Evolutionary conservation across 2,797 vertebrate genomes (phyloP).

Genomic region (Falco columbarius): DNA sequence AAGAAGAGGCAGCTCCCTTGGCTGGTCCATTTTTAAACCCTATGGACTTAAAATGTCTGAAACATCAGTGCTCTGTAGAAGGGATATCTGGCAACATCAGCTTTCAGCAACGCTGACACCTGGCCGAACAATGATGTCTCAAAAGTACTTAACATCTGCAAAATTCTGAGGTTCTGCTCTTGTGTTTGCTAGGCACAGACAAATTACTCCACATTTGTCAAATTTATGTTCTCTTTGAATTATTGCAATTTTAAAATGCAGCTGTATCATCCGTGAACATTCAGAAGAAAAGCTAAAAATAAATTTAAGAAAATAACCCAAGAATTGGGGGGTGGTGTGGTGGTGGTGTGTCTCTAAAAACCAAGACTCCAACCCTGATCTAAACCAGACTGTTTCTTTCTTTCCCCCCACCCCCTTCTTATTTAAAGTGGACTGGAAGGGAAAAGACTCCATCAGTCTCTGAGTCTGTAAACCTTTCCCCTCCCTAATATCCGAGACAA

Average conservation of each 20-base stretch:
- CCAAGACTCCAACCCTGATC: constrained; percentile 72
- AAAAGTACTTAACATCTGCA: background rate
- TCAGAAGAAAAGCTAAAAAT: constrained; percentile 67
- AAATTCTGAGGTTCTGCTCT: background rate
- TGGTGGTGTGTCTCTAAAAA: constrained; percentile 49
- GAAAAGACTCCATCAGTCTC: constrained; percentile 74
- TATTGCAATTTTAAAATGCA: constrained; percentile 53
- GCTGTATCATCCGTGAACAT: constrained; percentile 22
- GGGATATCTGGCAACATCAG: background rate
- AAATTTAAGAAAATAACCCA: constrained; percentile 39
- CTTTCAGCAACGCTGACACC: background rate
- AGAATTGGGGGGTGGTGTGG: background rate
- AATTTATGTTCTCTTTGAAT: constrained; percentile 18
- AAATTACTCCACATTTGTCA: constrained; percentile 9
- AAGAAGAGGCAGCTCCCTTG: background rate
- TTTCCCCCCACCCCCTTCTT: constrained; percentile 21
- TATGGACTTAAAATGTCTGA: background rate
- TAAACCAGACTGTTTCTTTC: constrained; percentile 76
- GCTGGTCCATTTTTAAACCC: background rate
- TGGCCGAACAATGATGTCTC: background rate
- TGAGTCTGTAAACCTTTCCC: constrained; percentile 64
- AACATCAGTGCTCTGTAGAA: background rate
- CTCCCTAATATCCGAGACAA: constrained; percentile 73
- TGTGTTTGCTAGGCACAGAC: background rate
- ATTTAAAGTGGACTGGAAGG: constrained; percentile 76